Evolutionary conservation across 2,113 vertebrate species (phyloP).

Genomic region (Sorex araneus): DNA sequence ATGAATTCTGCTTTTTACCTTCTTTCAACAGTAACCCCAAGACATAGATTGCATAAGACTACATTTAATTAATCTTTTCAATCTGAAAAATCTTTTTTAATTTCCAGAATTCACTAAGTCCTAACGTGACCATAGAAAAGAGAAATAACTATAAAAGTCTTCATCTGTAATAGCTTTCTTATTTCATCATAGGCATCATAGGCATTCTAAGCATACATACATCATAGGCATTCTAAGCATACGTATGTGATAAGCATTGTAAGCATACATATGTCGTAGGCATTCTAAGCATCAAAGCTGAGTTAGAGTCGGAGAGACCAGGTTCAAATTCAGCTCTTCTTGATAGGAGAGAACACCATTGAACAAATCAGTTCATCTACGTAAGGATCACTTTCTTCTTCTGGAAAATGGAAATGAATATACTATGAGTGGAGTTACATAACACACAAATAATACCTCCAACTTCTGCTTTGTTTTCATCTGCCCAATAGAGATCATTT

Average conservation of each 20-base stretch:
- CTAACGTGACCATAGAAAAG: conserved; percentile 42
- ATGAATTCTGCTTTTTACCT: background rate
- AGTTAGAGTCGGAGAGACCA: background rate
- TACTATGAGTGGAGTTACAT: background rate
- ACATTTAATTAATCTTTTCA: conserved; percentile 25
- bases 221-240: background rate
- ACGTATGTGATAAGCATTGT: background rate
- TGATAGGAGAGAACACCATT: background rate
- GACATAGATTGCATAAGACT: background rate
- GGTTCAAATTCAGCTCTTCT: background rate
- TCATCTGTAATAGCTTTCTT: conserved; percentile 29
- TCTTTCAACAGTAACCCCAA: background rate
- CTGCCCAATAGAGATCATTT: background rate
- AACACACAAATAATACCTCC: background rate
- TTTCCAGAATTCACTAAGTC: conserved; percentile 5
- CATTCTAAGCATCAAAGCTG: background rate
- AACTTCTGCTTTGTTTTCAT: background rate
- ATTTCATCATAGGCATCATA: background rate
- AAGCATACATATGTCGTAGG: background rate
- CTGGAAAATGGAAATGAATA: conserved; percentile 21
- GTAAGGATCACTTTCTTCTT: background rate
- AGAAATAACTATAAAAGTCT: conserved; percentile 42
- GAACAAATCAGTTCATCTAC: conserved; percentile 24
- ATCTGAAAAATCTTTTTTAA: conserved; percentile 49
- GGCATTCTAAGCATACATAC: background rate